Evolutionary conservation across 1,140 invertebrate genomes (phyloP).

Genomic region (Drosophila micromelanica): DNA sequence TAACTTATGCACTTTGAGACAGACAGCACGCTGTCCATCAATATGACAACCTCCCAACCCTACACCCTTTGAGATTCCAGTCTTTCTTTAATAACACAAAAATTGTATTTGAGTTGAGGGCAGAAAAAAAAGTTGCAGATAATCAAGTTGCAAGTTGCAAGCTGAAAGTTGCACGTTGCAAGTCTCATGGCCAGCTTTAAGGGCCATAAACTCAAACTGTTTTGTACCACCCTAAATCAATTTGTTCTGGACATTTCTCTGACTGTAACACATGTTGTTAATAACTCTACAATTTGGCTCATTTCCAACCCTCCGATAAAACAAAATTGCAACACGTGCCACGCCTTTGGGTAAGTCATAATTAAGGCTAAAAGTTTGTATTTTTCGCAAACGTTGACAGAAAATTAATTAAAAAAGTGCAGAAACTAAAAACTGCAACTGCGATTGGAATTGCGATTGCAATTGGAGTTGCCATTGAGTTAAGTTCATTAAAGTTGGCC

Average conservation of each 20-base stretch:
- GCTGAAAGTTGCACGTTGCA: conserved; percentile 9
- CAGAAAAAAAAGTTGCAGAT: conserved; percentile 13
- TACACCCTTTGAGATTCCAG: neutral
- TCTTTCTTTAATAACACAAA: conserved; percentile 9
- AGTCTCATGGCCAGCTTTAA: conserved; percentile 12
- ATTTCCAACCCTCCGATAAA: neutral
- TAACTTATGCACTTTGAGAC: conserved; percentile 41
- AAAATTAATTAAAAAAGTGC: conserved; percentile 77
- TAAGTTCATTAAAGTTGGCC: conserved; percentile 70
- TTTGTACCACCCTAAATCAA: neutral
- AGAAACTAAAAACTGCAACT: conserved; percentile 38
- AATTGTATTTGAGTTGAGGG: conserved; percentile 34
- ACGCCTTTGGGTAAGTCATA: conserved; percentile 39
- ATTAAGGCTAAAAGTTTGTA: conserved; percentile 52
- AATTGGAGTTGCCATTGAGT: conserved; percentile 56
- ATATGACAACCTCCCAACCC: neutral
- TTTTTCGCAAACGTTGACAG: conserved; percentile 76
- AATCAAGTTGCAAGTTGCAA: conserved; percentile 43
- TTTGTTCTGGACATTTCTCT: conserved; percentile 3
- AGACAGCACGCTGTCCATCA: conserved; percentile 15
- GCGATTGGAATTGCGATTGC: conserved; percentile 24
- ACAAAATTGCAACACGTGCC: conserved; percentile 44
- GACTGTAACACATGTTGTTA: conserved; percentile 64
- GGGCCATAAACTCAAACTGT: conserved; percentile 27
- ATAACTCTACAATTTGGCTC: conserved; percentile 59